Evolutionary conservation across 2,888 invertebrate species (phyloP).

Genomic region (Acutogordius australiensis): DNA sequence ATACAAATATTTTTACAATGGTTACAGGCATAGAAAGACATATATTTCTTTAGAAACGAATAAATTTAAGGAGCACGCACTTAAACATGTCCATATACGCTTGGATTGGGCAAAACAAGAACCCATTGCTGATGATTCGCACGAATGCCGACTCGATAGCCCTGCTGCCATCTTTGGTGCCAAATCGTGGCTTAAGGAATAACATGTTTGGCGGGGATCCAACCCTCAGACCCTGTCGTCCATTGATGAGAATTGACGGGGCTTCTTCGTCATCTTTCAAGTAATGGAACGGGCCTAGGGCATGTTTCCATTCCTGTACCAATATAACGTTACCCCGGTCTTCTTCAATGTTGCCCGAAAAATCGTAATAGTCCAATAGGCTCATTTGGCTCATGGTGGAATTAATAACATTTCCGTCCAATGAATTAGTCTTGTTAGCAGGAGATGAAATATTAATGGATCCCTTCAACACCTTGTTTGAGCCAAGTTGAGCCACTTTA

Average conservation of each 20-base stretch:
- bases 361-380: not conserved
- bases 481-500: too few relatives aligned
- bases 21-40: too few relatives aligned
- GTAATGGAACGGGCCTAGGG: not conserved
- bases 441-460: too few relatives aligned
- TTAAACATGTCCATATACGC: not conserved
- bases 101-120: constrained; percentile 4
- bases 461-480: too few relatives aligned
- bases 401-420: too few relatives aligned
- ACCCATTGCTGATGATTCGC: not conserved
- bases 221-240: not conserved
- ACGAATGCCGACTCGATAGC: not conserved
- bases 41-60: too few relatives aligned
- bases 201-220: not conserved
- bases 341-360: not conserved
- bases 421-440: too few relatives aligned
- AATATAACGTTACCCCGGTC: not conserved
- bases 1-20: too few relatives aligned
- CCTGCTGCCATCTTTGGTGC: too few relatives aligned
- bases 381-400: too few relatives aligned
- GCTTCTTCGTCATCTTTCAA: not conserved
- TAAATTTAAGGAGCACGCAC: too few relatives aligned
- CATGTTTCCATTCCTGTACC: not conserved
- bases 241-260: not conserved
- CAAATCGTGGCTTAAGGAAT: not conserved